Conservation (phyloP, 2,888 invertebrate species). For the Macrosiphum euphorbiae region DNA sequence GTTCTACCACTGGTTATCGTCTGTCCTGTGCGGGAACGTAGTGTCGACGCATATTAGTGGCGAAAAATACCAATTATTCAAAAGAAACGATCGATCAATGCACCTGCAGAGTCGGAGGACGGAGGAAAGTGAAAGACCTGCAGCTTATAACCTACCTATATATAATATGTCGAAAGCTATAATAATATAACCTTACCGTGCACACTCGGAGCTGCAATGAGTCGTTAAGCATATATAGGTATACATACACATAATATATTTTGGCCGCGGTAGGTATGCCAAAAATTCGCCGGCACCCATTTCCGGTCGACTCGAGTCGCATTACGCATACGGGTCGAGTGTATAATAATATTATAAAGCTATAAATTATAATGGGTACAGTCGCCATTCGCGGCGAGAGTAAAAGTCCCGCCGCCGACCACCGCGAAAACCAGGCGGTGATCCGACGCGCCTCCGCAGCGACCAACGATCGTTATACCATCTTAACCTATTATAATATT, state of each 20-base stretch:
- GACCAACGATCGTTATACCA: not conserved
- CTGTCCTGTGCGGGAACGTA: not conserved
- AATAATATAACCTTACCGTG: not conserved
- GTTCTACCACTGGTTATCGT: not conserved
- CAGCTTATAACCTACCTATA: not conserved
- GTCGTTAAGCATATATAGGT: not conserved
- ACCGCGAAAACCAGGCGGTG: conserved; percentile 1
- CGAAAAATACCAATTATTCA: not conserved
- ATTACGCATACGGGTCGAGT: not conserved
- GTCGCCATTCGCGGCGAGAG: not conserved
- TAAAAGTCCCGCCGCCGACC: conserved; percentile 1
- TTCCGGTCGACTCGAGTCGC: conserved; percentile 11
- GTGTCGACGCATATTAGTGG: not conserved
- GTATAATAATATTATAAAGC: not conserved
- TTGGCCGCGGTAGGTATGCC: not conserved
- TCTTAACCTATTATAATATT: not conserved
- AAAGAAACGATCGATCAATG: not conserved
- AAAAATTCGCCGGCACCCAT: conserved; percentile 22
- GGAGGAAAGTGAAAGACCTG: not conserved
- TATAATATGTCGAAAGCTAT: not conserved
- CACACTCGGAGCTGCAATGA: not conserved
- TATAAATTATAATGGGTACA: not conserved
- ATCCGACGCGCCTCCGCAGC: not conserved
- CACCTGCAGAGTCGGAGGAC: not conserved
- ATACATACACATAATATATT: not conserved